Base-by-base conservation (phyloP, 2,797 vertebrate genomes). In the Aplochiton taeniatus region DNA sequence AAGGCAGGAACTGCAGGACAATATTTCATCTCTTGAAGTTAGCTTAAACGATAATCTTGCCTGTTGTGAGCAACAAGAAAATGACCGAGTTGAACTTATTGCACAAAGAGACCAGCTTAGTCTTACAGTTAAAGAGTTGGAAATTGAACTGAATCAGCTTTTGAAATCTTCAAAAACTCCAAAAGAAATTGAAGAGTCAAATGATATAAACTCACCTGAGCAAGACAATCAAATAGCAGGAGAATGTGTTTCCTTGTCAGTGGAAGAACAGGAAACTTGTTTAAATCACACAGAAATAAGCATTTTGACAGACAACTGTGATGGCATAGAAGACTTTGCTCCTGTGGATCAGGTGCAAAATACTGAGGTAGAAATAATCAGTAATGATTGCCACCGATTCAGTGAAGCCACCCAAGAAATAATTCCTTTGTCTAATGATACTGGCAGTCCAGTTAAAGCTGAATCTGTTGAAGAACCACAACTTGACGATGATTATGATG, bases 31-130 rank as follows among this genome's bases (percentile, higher is more conserved):
- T 31, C 53, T 94, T 14, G 89, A 95, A 76, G 78, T 66, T 0
- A 72, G 81, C 46, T 77, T 93, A 11, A 85, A 66, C 69, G 78
- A 77, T 18, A 62, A 76, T 4, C 62, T 72, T 17, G 55, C 52
- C 45, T 54, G 43, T 46, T 50, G 60, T 18, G 66, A 74, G 9
- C 69, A 53, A 50, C 74, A 66, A 7, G 85, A 90, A 60, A 74
- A 31, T 0, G 87, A 93, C 17, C 84, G 82, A 68, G 79, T 80
- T 0, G 80, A 87, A 41, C 62, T 92, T 72, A 72, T 78, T 14
- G 61, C 81, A 11, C 92, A 95, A 61, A 89, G 87, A 77, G 76
- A 82, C 9, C 16, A 41, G 9, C 91, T 95, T 4, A 82, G 63
- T 64, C 69, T 68, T 44, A 79, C 76, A 72, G 75, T 93, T 0